A percentile compares a stretch with the other conserved stretches of the same genome.
Conservation (phyloP, 1,140 invertebrate genomes). For the Dinoponera quadriceps region DNA sequence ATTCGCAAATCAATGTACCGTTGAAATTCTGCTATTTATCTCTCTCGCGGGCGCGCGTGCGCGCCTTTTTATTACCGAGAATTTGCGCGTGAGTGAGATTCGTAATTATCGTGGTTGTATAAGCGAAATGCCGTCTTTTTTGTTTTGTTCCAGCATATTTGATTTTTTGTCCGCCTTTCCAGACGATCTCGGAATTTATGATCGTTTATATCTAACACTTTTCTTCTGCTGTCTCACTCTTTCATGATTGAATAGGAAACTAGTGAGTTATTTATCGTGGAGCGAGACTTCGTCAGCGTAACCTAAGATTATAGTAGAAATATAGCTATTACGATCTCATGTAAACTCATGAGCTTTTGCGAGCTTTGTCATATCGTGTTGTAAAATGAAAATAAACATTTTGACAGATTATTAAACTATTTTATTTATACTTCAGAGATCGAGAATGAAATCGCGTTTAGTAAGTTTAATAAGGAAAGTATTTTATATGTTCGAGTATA, state of each 20-base stretch:
- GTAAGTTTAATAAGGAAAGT: not conserved
- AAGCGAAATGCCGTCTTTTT: conserved; percentile 28
- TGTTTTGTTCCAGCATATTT: conserved; percentile 3
- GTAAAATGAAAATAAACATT: not conserved
- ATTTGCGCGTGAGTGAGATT: not conserved
- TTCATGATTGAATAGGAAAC: conserved; percentile 32
- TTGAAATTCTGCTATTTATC: conserved; percentile 49
- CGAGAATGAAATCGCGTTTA: no score
- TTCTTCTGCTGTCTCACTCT: conserved; percentile 22
- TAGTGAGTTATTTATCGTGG: conserved; percentile 7
- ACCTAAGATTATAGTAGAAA: conserved; percentile 16
- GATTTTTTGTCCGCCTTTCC: not conserved
- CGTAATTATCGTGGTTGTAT: conserved; percentile 3
- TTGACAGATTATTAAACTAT: not conserved
- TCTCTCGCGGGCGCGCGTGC: not conserved
- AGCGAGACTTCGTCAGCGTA: not conserved
- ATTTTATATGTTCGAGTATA: not conserved
- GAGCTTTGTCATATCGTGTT: not conserved
- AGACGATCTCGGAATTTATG: conserved; percentile 35
- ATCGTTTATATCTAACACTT: not conserved
- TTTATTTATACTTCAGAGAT: not conserved
- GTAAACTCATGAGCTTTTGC: not conserved
- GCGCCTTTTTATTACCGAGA: not conserved
- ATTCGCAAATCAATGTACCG: conserved; percentile 61
- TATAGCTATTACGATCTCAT: not conserved